Percentiles rank a stretch among this genome's conserved stretches.
phyloP scores from a whole-genome alignment of 2,113 vertebrate species.

The Siniperca chuatsi region DNA sequence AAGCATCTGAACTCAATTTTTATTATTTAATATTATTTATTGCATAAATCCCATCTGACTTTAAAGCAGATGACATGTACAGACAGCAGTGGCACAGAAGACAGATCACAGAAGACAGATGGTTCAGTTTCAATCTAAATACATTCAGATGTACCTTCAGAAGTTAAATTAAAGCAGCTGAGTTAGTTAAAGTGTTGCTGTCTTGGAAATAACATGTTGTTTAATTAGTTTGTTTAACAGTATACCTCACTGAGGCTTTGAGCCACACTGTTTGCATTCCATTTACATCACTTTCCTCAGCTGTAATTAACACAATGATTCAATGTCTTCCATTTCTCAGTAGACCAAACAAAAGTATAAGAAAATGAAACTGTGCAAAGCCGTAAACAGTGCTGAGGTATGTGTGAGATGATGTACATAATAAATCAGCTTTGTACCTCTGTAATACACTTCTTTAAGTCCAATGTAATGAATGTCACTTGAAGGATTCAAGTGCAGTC shows the following conservation, averaged over 20 bases:
- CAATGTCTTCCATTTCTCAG: constrained; percentile 50
- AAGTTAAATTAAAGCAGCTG: constrained; percentile 15
- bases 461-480: constrained; percentile 57
- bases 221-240: constrained; percentile 47
- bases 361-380: constrained; percentile 26
- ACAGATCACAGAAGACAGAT: neutral
- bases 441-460: constrained; percentile 30
- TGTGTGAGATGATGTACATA: constrained; percentile 17
- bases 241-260: constrained; percentile 17
- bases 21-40: neutral
- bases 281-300: constrained; percentile 38
- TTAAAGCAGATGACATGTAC: neutral
- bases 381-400: constrained; percentile 30
- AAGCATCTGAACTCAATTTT: constrained; percentile 4
- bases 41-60: neutral
- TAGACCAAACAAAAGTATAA: constrained; percentile 40
- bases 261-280: constrained; percentile 49
- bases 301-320: constrained; percentile 61
- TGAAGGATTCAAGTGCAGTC: constrained; percentile 34
- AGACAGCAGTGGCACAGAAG: neutral
- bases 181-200: neutral
- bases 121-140: neutral
- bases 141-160: neutral
- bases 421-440: constrained; percentile 46
- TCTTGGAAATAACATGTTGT: constrained; percentile 27